Conservation (phyloP, 1,140 invertebrate species). For the Pogonomyrmex californicus region DNA sequence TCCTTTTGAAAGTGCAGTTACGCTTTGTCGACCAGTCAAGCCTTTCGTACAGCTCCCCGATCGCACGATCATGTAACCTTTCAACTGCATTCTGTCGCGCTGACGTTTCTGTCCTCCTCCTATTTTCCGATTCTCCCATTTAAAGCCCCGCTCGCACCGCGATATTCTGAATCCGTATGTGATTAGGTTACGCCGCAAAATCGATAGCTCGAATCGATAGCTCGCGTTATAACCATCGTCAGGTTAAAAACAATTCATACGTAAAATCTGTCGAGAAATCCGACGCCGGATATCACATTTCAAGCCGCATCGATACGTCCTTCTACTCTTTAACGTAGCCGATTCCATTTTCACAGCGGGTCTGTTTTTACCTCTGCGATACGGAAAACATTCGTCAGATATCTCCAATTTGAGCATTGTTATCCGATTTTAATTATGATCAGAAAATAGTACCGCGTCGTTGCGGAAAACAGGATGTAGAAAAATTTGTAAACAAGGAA, state of each 20-base stretch:
- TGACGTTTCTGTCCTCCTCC: constrained; percentile 51
- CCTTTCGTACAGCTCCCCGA: constrained; percentile 43
- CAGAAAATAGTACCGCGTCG: constrained; percentile 49
- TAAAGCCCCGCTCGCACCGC: constrained; percentile 9
- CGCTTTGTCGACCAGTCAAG: constrained; percentile 71
- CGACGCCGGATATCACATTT: constrained; percentile 63
- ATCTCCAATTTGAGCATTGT: constrained; percentile 60
- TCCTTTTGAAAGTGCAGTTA: constrained; percentile 72
- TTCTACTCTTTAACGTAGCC: constrained; percentile 54
- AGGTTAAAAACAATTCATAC: constrained; percentile 72
- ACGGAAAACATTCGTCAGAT: constrained; percentile 55
- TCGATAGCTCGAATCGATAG: constrained; percentile 19
- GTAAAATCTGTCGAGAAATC: constrained; percentile 68
- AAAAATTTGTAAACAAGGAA: constrained; percentile 45
- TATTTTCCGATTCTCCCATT: constrained; percentile 11
- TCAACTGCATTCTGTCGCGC: constrained; percentile 56
- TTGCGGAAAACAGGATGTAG: constrained; percentile 7
- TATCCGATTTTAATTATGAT: constrained; percentile 66
- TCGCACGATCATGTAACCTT: constrained; percentile 70
- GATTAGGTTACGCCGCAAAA: constrained; percentile 69
- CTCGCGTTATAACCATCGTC: constrained; percentile 39
- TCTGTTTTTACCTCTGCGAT: constrained; percentile 44
- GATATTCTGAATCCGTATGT: constrained; percentile 39
- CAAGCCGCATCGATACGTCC: constrained; percentile 48
- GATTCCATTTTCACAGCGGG: constrained; percentile 57